These are phyloP conservation scores for Drosophila helvetica DNA, from an alignment of 2,888 invertebrate species.

Conservation along the genomic window DNA sequence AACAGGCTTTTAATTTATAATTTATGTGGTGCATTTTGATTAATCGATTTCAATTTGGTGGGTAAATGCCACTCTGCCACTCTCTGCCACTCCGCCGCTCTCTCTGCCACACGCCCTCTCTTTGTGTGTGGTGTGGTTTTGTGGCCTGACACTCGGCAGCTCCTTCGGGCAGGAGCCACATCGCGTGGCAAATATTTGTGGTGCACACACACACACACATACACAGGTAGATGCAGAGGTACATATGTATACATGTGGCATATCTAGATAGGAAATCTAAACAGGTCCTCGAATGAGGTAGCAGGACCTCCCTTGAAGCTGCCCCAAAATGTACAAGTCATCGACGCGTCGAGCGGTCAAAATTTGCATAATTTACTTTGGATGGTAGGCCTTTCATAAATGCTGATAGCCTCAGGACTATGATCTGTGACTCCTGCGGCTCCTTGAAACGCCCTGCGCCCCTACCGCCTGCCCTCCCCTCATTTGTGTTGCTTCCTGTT, in stretches of 20 bases:
- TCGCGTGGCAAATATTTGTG: slow-evolving; percentile 66
- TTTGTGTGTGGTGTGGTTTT: slow-evolving; percentile 47
- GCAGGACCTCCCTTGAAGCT: slow-evolving; percentile 1
- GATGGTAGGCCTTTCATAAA: slow-evolving; percentile 67
- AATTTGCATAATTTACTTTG: slow-evolving; percentile 78
- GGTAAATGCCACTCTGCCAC: slow-evolving; percentile 27
- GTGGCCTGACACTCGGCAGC: slow-evolving; percentile 70
- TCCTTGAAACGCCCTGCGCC: not conserved
- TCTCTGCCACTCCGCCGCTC: too few species aligned
- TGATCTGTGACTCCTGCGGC: slow-evolving; percentile 37
- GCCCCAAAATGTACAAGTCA: slow-evolving; percentile 76
- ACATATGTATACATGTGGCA: slow-evolving; percentile 26
- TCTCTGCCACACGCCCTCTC: not conserved
- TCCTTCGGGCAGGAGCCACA: slow-evolving; percentile 39
- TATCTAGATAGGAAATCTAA: slow-evolving; percentile 67
- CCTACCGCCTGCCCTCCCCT: not conserved
- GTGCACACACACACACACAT: not conserved
- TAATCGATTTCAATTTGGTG: slow-evolving; percentile 73
- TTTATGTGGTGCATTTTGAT: slow-evolving; percentile 74
- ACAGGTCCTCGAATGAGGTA: slow-evolving; percentile 36
- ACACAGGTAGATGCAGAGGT: not conserved
- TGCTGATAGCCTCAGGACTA: slow-evolving; percentile 50
- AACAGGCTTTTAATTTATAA: slow-evolving; percentile 74
- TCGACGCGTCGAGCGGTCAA: slow-evolving; percentile 66
- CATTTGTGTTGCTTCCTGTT: slow-evolving; percentile 47